Evolutionary conservation across 2,797 vertebrate genomes (phyloP), one percentile per base, ranked within the genome.

Genomic region (Petrocephalus sullivani): DNA sequence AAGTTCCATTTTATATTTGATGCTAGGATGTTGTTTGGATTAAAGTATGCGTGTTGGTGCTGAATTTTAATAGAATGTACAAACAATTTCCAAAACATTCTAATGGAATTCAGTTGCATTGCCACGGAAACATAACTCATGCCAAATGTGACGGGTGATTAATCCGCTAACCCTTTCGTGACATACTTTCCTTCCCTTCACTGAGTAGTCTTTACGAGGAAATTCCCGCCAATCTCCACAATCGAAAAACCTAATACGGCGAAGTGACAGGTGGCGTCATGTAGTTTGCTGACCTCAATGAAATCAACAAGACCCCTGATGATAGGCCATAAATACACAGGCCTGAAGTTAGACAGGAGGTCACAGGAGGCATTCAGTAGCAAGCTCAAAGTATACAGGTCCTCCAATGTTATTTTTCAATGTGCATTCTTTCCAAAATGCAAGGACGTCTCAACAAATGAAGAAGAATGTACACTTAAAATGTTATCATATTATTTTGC

Each of bases 221-320:
- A 71, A 85, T 67, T 58, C 60, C 49, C 53, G n/a, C 58, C 58
- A 85, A 49, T 46, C 49, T 88, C 51, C 58, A 61, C 16, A 49
- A 60, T 88, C 21, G 12, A 19, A 85, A 85, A 88, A 21, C n/a
- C 81, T 33, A 88, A 67, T 90, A 90, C 92, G 88, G 75, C 87
- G 89, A 90, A 91, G 89, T 92, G 92, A 93, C 90, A 71, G 88
- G 91, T 87, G 23, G 89, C 90, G 92, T 92, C 90, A 89, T 88
- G 60, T 75, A 90, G 86, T 91, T 93, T 92, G 91, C 90, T 92
- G 92, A 93, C 90, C 91, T 90, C 89, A 89, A 88, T 89, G 89
- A 88, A 91, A 91, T 91, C 89, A 90, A 92, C 92, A 87, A 89
- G 90, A 94, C 91, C 90, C 90, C 84, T 90, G 90, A 91, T 92